Conservation (phyloP, 2,888 invertebrate genomes). For the Miltochrista miniata region DNA sequence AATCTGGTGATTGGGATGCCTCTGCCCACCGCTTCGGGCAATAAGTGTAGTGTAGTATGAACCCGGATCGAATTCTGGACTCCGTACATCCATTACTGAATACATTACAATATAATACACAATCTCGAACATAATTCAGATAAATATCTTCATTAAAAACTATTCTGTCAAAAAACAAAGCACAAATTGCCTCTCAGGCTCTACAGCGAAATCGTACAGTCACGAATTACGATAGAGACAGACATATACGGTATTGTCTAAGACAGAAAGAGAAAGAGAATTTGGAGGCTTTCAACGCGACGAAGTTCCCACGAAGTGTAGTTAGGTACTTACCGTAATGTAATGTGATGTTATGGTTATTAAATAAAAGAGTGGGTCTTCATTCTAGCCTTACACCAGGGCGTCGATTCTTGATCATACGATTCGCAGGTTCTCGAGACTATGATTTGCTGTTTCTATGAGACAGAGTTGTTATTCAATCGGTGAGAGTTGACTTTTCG, state of each 20-base stretch:
- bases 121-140: conserved; percentile 25
- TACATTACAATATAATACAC: too few species aligned
- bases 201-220: conserved; percentile 64
- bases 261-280: conserved; percentile 34
- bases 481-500: too few species aligned
- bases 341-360: conserved; percentile 8
- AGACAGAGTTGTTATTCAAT: too few species aligned
- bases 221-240: conserved; percentile 63
- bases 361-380: neutral
- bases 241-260: conserved; percentile 13
- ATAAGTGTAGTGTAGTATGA: too few species aligned
- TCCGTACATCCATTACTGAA: too few species aligned
- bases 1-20: too few species aligned
- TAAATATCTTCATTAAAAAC: conserved; percentile 51
- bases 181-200: conserved; percentile 51
- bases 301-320: conserved; percentile 60
- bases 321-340: conserved; percentile 30
- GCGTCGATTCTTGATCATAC: too few species aligned
- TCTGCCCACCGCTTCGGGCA: too few species aligned
- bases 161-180: conserved; percentile 50
- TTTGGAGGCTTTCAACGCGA: conserved; percentile 42
- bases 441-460: too few species aligned
- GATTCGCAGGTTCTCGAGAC: too few species aligned
- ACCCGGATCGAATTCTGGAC: too few species aligned
- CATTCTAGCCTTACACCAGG: neutral